Evolutionary conservation across 2,888 invertebrate species (phyloP).

Genomic region (Drosophila meridionalis): DNA sequence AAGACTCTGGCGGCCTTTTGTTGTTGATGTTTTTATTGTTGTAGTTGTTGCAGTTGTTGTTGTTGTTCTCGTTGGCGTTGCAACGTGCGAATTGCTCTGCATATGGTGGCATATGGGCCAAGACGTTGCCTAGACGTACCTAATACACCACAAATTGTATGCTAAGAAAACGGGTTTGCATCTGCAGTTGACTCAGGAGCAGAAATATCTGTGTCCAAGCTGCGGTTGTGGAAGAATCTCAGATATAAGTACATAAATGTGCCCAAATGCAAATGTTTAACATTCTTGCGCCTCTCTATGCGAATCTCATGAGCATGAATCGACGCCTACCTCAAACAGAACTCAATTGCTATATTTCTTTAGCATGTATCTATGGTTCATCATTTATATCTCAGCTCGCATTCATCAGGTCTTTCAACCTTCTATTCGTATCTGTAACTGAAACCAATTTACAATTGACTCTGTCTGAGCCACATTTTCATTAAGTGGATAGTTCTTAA

Average conservation of each 20-base stretch:
- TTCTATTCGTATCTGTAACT: background rate
- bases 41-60: conserved; percentile 24
- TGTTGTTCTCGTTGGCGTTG: conserved; percentile 25
- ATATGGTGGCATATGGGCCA: conserved; percentile 57
- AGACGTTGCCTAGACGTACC: conserved; percentile 5
- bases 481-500: conserved; percentile 56
- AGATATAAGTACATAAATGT: background rate
- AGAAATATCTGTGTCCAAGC: background rate
- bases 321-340: no score
- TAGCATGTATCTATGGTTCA: no score
- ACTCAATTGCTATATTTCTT: no score
- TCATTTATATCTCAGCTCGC: background rate
- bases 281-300: background rate
- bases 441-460: conserved; percentile 47
- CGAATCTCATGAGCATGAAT: background rate
- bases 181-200: background rate
- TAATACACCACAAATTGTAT: conserved; percentile 9
- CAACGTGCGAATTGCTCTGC: conserved; percentile 64
- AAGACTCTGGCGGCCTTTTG: conserved; percentile 64
- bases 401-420: no score
- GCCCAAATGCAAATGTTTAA: background rate
- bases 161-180: conserved; percentile 19
- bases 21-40: conserved; percentile 22
- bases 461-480: conserved; percentile 39
- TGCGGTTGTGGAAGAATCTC: conserved; percentile 1